Base-by-base conservation (phyloP, 2,888 invertebrate species). In the Cepaea hortensis region DNA sequence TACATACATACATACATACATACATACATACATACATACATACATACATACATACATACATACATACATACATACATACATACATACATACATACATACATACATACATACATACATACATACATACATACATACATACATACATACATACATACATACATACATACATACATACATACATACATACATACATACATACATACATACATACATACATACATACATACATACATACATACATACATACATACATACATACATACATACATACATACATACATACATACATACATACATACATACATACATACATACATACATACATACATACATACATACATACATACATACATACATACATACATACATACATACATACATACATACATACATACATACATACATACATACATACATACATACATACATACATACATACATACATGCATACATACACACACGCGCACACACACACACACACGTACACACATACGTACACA, bases 351-450 rank as follows among this genome's bases (percentile, higher is more conserved):
- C n/a, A n/a, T n/a, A 18, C 5, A 6, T 18, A 11, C 35, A 18
- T n/a, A n/a, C n/a, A n/a, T n/a, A n/a, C n/a, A n/a, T n/a, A n/a
- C n/a, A n/a, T n/a, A n/a, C 35, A 35, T 73, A 81, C 75, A 50
- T 73, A 83, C 46, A 83, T 72, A 73, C 62, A 72, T 50, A 83
- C 70, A 83, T 73, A 83, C 48, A 83, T 73, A 83, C 70, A 83
- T 83, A 83, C 46, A 83, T 83, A 83, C 70, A 83, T 83, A 83
- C 70, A 83, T 83, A 83, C 20, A 83, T 83, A 83, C 70, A 73
- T 83, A 83, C 70, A 73, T 83, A 83, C 48, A 83, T 83, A 83
- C 70, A 83, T 83, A 83, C 70, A 83, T 83, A 83, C 48, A 83
- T 83, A 83, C 70, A 83, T 81, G 65, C 61, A 81, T 81, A 81